phyloP scores from a whole-genome alignment of 1,140 invertebrate species.

The Macrotrachela quadricornifera region DNA sequence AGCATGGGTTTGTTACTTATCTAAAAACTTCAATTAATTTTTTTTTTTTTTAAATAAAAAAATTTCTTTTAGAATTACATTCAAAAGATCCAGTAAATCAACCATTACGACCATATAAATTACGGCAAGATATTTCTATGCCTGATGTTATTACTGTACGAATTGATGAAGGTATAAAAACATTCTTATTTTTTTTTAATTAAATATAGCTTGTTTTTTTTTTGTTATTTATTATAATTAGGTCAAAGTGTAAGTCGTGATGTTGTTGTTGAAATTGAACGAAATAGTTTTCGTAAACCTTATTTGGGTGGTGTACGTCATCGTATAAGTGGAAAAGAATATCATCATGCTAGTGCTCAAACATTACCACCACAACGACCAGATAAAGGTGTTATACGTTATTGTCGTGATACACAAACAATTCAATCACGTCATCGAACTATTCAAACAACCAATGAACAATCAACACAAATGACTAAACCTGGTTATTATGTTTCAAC shows the following conservation, averaged over 20 bases:
- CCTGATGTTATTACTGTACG: constrained; percentile 28
- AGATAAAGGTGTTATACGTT: constrained; percentile 13
- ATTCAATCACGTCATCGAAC: constrained; percentile 16
- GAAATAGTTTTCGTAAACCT: constrained; percentile 22
- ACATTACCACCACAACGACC: constrained; percentile 20
- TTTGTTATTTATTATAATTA: no score
- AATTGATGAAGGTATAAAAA: not conserved
- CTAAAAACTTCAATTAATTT: no score
- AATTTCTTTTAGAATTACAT: not conserved
- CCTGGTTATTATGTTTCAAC: constrained; percentile 26
- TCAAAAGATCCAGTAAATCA: constrained; percentile 24
- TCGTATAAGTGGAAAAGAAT: constrained; percentile 20
- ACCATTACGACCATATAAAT: constrained; percentile 24
- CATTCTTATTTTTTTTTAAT: no score
- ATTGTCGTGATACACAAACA: constrained; percentile 29
- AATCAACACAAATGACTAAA: constrained; percentile 30
- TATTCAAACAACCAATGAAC: constrained; percentile 26
- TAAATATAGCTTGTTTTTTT: no score
- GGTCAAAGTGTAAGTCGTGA: constrained; percentile 6
- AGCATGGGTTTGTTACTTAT: not conserved
- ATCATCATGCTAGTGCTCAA: constrained; percentile 27
- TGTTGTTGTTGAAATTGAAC: constrained; percentile 28
- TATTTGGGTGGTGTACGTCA: constrained; percentile 28
- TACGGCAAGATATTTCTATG: constrained; percentile 25
- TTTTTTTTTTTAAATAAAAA: not conserved